Evolutionary conservation across 1,140 invertebrate species (phyloP), one percentile per base, ranked within the genome.

Genomic region (Drosophila bipectinata): DNA sequence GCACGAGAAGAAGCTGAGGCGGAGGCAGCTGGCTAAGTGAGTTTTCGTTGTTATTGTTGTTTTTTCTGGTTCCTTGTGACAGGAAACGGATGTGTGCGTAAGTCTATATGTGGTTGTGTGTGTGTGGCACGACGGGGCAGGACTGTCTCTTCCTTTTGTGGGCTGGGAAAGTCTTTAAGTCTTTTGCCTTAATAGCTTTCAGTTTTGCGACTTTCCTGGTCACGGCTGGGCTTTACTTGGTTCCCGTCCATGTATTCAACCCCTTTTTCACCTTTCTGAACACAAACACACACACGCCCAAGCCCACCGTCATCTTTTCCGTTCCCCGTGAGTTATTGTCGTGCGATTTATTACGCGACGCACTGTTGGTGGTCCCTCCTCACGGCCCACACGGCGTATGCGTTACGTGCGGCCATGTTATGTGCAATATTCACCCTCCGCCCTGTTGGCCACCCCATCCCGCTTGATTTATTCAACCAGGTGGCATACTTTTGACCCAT

Each of bases 161-260:
- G 62, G 52, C 49, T 28, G 68, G 56, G 53, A 78, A 87, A 88
- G 80, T 78, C 83, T 87, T 87, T 88, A 87, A 88, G 82, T 88
- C 83, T 51, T 79, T 67, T 60, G 71, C 66, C 82, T 87, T 85
- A 85, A 85, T 85, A 78, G 82, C 72, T 78, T 45, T 56, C 64
- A 69, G 58, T 83, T 69, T 79, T 80, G 55, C 63, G 58, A 66
- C 64, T 67, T 75, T 56, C 61, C 67, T 69, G 67, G 63, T 57
- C 67, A 57, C 64, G 45, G 55, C 26, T 45, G 30, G 51, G 52
- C 26, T 59, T 52, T 44, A 26, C 45, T 67, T 24, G 41, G 12
- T 10, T 4, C 21, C 21, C 21, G 3, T 3, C 21, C 21, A 21
- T 3, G 21, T 21, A 21, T 21, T 21, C 9, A 34, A 30, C 68